Evolutionary conservation across 2,113 vertebrate genomes (phyloP), one percentile per base, ranked within the genome.

Genomic region (Epinephelus cyanopodus): DNA sequence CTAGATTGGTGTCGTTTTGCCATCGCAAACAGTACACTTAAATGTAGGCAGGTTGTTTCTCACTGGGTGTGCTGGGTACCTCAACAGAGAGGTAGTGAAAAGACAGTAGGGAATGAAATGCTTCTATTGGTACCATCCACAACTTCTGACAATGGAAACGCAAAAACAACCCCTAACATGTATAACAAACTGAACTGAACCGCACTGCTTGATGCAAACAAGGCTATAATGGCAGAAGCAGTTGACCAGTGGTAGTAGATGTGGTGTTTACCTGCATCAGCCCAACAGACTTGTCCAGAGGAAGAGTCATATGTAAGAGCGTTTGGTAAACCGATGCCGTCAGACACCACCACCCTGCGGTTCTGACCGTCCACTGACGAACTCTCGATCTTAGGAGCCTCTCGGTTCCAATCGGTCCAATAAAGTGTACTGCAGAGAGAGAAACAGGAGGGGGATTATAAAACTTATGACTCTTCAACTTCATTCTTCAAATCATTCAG

Each of bases 371-470:
- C 96, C 89, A 98, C 96, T 0, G 96, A 94, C 0, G 97, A 95
- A 0, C 92, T 95, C 90, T 99, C 98, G 0, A 99, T 99, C 96
- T 99, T 99, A 0, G 98, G 98, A 19, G 97, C 97, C 89, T 99
- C 98, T 6, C 98, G 94, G 84, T 99, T 99, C 98, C 98, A 99
- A 90, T 99, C 98, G 0, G 98, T 99, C 98, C 98, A 99, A 85
- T 97, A 99, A 37, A 99, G 94, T 80, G 97, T 96, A 12, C 98
- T 99, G 87, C 58, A 61, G 73, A 39, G 42, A 70, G 47, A 39
- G 4, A 45, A 4, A 48, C 39, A 48, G 4, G 21, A 45, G 29
- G 54, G 11, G 12, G 19, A 7, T 58, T 57, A 8, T 4, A 39
- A 4, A 27, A 3, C 0, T 1, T 15, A 23, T 5, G 23, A 5